Conservation (phyloP, 2,888 invertebrate species). For the Chalcis sispes region DNA sequence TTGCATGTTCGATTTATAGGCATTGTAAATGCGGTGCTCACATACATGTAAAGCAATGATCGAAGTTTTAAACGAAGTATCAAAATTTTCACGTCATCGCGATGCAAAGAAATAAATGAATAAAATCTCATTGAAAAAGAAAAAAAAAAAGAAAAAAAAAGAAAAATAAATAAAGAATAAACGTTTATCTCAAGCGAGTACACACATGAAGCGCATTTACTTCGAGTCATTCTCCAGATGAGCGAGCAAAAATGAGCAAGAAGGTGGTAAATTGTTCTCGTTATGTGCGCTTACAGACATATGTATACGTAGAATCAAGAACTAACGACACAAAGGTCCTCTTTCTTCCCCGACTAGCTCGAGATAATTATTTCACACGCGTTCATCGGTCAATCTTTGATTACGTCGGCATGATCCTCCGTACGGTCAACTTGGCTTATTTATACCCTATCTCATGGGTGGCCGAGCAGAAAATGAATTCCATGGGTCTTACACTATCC, state of each 20-base stretch:
- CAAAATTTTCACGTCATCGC: constrained; percentile 5
- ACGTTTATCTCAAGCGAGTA: too few species aligned
- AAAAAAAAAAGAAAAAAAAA: too few species aligned
- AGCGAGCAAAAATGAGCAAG: constrained; percentile 26
- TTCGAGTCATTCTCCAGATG: constrained; percentile 35
- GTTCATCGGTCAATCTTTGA: constrained; percentile 55
- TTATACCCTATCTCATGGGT: constrained; percentile 58
- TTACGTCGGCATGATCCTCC: constrained; percentile 51
- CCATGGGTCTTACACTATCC: constrained; percentile 36
- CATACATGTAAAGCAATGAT: too few species aligned
- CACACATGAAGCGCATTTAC: background rate
- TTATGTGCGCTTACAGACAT: background rate
- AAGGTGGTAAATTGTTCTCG: too few species aligned
- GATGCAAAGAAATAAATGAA: background rate
- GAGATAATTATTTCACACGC: constrained; percentile 52
- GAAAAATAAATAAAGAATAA: too few species aligned
- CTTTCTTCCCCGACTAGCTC: constrained; percentile 1
- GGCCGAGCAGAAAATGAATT: constrained; percentile 60
- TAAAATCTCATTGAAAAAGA: constrained; percentile 18
- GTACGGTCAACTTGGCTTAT: constrained; percentile 56
- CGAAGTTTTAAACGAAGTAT: background rate
- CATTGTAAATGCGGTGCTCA: too few species aligned
- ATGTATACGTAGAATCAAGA: constrained; percentile 7
- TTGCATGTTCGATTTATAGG: too few species aligned
- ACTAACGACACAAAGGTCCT: constrained; percentile 43